These are phyloP conservation scores for Carduelis carduelis DNA, from an alignment of 2,797 vertebrate genomes.

Conservation along the genomic window DNA sequence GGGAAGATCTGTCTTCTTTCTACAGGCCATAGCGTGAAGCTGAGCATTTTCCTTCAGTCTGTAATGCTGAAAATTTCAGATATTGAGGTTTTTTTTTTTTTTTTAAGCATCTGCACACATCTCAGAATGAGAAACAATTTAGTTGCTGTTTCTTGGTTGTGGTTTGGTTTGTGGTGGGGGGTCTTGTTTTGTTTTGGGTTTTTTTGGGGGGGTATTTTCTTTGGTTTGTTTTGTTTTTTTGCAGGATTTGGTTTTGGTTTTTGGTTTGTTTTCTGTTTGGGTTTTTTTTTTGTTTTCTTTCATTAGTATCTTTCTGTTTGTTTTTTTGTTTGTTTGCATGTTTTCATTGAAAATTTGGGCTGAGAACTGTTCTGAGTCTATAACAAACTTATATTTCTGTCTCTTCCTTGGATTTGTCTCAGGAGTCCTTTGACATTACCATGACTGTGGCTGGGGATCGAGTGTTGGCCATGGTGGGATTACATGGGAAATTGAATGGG, in stretches of 20 bases:
- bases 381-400: background rate
- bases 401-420: background rate
- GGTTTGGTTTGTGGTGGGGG: background rate
- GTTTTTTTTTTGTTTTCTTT: background rate
- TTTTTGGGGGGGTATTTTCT: background rate
- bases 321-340: background rate
- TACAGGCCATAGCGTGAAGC: background rate
- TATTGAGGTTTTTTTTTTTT: background rate
- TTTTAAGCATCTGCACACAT: background rate
- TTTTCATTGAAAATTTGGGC: background rate
- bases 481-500: background rate
- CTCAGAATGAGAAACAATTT: background rate
- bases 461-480: background rate
- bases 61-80: background rate
- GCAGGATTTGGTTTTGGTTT: background rate
- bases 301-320: background rate
- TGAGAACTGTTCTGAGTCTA: background rate
- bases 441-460: background rate
- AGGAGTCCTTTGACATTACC: background rate
- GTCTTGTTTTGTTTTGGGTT: accelerated
- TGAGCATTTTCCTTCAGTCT: background rate
- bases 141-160: background rate
- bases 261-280: too few species aligned
- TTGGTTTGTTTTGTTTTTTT: background rate
- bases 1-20: background rate